phyloP scores from a whole-genome alignment of 92 coral and sea anemone genomes.

The Paramuricea clavata region DNA sequence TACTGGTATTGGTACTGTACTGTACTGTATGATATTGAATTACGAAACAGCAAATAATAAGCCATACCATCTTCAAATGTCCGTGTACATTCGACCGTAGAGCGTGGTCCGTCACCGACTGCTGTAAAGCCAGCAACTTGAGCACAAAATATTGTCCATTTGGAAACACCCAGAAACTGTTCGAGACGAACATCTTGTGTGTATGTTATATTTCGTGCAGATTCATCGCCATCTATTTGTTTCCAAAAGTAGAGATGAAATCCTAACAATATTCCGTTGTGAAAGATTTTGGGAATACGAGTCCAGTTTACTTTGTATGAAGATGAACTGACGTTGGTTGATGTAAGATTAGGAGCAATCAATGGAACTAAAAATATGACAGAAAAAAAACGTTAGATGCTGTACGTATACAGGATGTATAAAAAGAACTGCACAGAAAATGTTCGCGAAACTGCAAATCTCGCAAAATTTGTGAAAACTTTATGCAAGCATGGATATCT shows the following conservation, averaged over 20 bases:
- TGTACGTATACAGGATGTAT: too few species aligned
- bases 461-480: too few species aligned
- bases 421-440: too few species aligned
- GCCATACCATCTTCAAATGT: slow-evolving; percentile 30
- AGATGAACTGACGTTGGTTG: slow-evolving; percentile 58
- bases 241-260: slow-evolving; percentile 54
- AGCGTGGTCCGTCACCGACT: slow-evolving; percentile 17
- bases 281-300: slow-evolving; percentile 69
- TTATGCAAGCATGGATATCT: too few species aligned
- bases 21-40: background rate
- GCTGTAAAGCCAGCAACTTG: slow-evolving; percentile 5
- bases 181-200: background rate
- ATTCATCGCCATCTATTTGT: background rate
- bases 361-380: slow-evolving; percentile 61
- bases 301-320: slow-evolving; percentile 55
- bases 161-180: background rate
- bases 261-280: slow-evolving; percentile 79
- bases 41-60: background rate
- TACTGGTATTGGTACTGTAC: too few species aligned
- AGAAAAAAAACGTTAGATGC: too few species aligned
- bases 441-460: too few species aligned
- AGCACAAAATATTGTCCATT: slow-evolving; percentile 29
- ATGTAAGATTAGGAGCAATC: slow-evolving; percentile 50
- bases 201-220: background rate
- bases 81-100: background rate